Evolutionary conservation across 2,888 invertebrate species (phyloP), one percentile per base, ranked within the genome.

Genomic region (Allolobophora icterica): DNA sequence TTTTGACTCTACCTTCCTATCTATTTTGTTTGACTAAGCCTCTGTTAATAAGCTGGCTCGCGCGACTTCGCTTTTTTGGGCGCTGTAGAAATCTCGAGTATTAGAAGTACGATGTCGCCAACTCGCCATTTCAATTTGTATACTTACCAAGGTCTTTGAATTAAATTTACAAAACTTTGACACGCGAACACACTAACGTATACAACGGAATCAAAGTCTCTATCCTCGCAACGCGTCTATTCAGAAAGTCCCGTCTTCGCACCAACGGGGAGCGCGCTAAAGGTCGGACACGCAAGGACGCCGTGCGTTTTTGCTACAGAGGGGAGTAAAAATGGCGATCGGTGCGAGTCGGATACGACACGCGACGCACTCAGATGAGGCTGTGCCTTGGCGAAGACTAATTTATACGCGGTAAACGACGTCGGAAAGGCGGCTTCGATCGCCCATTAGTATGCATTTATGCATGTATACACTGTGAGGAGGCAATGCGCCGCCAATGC

Each of bases 351-450:
- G 21, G 33, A 38, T 34, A 87, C 87, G 35, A 87, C 87, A 87
- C 87, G 35, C 87, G 87, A 34, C 87, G 38, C 87, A 87, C 35
- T 35, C 87, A 87, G 87, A n/a, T 71, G n/a, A 71, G 71, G 71
- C 71, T n/a, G 71, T 8, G 71, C 71, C 71, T 30, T 71, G 71
- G 71, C 71, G n/a, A 71, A 71, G 71, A 71, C 71, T 87, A 87
- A 87, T 87, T 87, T 87, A 87, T 87, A 87, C 87, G 38, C 87
- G 38, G 87, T 38, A 87, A 87, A 87, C 87, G 87, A 87, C 87
- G 87, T 34, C 87, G 87, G 87, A 34, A 38, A 38, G 35, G 87
- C 35, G 35, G 87, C 35, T 38, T 35, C 35, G 35, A 38, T 34
- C 87, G 87, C 6, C 38, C 15, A 87, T 87, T 87, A 87, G 87